phyloP scores from a whole-genome alignment of 2,113 vertebrate genomes.

The Leptobrachium leishanense region DNA sequence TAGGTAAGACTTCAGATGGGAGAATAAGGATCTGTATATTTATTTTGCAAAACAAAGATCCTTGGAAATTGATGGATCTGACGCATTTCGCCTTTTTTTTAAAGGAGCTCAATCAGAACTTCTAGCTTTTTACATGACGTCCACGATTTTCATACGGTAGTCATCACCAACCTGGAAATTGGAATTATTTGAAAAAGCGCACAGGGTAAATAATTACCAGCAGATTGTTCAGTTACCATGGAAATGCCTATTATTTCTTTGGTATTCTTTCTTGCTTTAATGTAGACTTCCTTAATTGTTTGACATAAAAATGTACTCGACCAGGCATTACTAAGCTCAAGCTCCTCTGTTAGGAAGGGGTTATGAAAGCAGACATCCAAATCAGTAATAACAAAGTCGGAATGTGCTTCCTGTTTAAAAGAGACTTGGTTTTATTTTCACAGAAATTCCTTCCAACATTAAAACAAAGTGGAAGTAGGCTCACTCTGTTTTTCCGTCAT shows the following conservation, averaged over 20 bases:
- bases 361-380: constrained; percentile 31
- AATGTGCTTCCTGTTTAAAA: constrained; percentile 19
- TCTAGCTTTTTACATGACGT: too few relatives aligned
- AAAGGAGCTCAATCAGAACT: too few relatives aligned
- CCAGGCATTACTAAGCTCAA: too few relatives aligned
- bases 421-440: constrained; percentile 11
- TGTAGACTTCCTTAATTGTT: too few relatives aligned
- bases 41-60: neutral
- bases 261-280: too few relatives aligned
- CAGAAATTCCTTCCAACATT: neutral
- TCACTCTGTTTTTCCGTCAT: neutral
- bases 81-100: neutral
- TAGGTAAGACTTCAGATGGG: neutral
- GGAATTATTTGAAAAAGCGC: too few relatives aligned
- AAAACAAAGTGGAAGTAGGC: neutral
- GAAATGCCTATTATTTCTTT: neutral
- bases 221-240: neutral
- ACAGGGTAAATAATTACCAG: neutral
- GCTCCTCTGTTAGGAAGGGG: neutral
- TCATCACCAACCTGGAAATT: too few relatives aligned
- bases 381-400: constrained; percentile 14
- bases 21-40: neutral
- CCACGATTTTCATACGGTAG: too few relatives aligned
- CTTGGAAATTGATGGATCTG: neutral
- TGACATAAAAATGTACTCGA: too few relatives aligned